These are phyloP conservation scores for Cephalopholis sonnerati DNA, from an alignment of 2,113 vertebrate genomes.

Conservation along the genomic window DNA sequence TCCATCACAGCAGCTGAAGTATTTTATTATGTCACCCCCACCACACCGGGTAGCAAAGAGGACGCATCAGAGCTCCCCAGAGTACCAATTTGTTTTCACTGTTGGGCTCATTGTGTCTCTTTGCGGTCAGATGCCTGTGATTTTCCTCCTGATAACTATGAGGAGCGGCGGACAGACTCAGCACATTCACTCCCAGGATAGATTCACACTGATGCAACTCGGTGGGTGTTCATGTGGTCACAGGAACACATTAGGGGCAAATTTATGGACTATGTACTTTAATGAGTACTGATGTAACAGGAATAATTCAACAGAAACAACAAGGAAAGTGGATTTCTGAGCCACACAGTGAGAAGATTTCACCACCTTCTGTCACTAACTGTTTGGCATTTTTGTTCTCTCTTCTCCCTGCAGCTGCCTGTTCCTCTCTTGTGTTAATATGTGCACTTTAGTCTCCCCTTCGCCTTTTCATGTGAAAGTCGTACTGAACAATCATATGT, in stretches of 20 bases:
- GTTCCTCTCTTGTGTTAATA: not conserved
- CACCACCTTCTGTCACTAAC: not conserved
- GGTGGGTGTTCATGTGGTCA: not conserved
- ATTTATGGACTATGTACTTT: conserved; percentile 8
- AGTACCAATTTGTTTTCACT: conserved; percentile 64
- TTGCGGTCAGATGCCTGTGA: conserved; percentile 47
- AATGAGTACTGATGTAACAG: not conserved
- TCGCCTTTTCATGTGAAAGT: not conserved
- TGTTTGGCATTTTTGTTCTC: not conserved
- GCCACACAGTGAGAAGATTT: not conserved
- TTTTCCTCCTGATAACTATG: conserved; percentile 44
- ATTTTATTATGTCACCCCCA: conserved; percentile 24
- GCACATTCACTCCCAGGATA: conserved; percentile 37
- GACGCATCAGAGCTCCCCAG: conserved; percentile 51
- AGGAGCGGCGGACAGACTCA: conserved; percentile 18
- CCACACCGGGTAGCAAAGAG: conserved; percentile 27
- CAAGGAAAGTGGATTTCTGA: not conserved
- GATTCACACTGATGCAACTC: conserved; percentile 22
- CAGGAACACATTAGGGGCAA: conserved; percentile 14
- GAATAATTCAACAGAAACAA: conserved; percentile 16
- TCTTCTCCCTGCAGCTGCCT: not conserved
- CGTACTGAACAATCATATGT: not conserved
- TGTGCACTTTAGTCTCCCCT: no score
- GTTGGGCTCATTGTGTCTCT: conserved; percentile 52
- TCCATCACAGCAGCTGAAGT: conserved; percentile 19